Percentiles rank a stretch among this genome's conserved stretches.
Conservation (phyloP, 2,888 invertebrate genomes). For the Heliconius aoede region DNA sequence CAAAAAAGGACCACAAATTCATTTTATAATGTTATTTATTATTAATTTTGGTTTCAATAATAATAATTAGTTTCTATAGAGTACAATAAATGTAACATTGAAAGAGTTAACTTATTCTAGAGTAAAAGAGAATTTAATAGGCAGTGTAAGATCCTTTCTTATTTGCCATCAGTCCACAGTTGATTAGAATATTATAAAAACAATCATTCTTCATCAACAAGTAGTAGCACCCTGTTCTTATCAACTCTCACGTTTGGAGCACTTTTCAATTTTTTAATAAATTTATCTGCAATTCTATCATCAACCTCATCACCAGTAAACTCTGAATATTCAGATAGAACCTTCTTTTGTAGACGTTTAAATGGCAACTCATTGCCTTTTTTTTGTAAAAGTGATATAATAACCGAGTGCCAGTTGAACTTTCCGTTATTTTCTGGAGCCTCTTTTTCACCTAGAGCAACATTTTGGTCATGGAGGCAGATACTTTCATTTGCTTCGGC, state of each 20-base stretch:
- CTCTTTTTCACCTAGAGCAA: conserved; percentile 68
- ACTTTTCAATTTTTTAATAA: conserved; percentile 88
- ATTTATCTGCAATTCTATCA: conserved; percentile 87
- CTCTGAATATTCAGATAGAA: conserved; percentile 85
- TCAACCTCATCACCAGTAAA: conserved; percentile 79
- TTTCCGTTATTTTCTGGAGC: conserved; percentile 59
- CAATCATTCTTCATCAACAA: conserved; percentile 49
- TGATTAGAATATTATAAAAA: conserved; percentile 23
- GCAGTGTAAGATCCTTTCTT: conserved; percentile 42
- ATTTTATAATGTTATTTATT: background rate
- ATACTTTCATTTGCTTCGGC: conserved; percentile 64
- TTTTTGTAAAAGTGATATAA: conserved; percentile 77
- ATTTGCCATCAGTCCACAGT: conserved; percentile 39
- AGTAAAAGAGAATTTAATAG: conserved; percentile 32
- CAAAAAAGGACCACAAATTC: background rate
- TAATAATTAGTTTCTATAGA: conserved; percentile 33
- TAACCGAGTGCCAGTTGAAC: conserved; percentile 81
- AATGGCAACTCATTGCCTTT: conserved; percentile 86
- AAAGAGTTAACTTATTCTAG: conserved; percentile 32
- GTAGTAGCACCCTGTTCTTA: conserved; percentile 83
- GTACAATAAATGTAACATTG: conserved; percentile 27
- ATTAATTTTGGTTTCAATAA: conserved; percentile 32
- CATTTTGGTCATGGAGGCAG: conserved; percentile 77
- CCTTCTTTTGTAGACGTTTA: conserved; percentile 90
- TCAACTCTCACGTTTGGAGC: conserved; percentile 85